Base-by-base conservation (phyloP, 2,888 invertebrate species). In the Charanyca ferruginea region DNA sequence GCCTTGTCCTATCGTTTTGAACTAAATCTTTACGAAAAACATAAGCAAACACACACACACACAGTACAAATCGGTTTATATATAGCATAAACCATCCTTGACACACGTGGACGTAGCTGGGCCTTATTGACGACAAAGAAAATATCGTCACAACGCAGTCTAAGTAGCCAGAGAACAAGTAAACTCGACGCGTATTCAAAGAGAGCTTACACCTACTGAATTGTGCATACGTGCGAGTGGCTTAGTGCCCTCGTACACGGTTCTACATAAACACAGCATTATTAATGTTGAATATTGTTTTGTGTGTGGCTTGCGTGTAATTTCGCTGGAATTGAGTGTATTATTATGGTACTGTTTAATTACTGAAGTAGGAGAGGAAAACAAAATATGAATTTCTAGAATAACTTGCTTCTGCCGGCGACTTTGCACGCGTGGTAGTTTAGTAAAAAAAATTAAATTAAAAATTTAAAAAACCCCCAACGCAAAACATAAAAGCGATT, bases 171-270 rank as follows among this genome's bases (percentile, higher is more conserved):
- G 32, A 13, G 59, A 69, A 67, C 69, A 59, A 69, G 70, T 59
- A 69, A 73, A 77, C 77, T 77, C 45, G 49, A 60, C 54, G 54
- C 25, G 66, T 55, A 62, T 75, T 69, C 80, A 76, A 68, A 79
- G 57, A 74, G 52, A 55, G 64, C 59, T 79, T 59, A 79, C 61
- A 65, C 48, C 54, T 64, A 52, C 59, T 69, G 76, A 51, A 69
- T 63, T 63, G 62, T 79, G 76, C 61, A 61, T 49, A 51, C 72
- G 53, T 51, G 61, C 49, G 22, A 61, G 28, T 48, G 16, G 48
- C 57, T 69, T 65, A 79, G 64, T 61, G 61, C 64, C n/a, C 11
- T 11, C 41, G 13, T 51, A 63, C 13, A 79, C 57, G 53, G 45
- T 57, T 5, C 59, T 44, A 68, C 57, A 55, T 61, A 20, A 52